Percentiles rank a stretch among this genome's conserved stretches.
phyloP scores from a whole-genome alignment of 2,113 vertebrate species.

The Xenopus borealis region DNA sequence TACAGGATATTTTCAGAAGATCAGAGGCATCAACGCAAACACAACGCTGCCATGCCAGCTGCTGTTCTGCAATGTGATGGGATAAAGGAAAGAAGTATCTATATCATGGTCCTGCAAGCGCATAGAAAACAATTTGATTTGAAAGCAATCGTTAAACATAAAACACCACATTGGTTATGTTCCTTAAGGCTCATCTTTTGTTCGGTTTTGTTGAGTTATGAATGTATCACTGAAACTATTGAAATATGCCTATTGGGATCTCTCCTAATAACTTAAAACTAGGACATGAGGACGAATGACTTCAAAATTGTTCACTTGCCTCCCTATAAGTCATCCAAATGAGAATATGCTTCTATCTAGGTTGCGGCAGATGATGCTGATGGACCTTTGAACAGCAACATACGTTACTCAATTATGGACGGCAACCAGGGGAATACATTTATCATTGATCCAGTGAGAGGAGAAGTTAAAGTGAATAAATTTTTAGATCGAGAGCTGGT shows the following conservation, averaged over 20 bases:
- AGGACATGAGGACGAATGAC: conserved; percentile 15
- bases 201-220: conserved; percentile 23
- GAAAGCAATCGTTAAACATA: conserved; percentile 18
- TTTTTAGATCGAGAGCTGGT: conserved; percentile 91
- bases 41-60: not conserved
- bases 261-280: conserved; percentile 44
- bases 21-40: too few relatives aligned
- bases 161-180: not conserved
- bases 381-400: conserved; percentile 78
- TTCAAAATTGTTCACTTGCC: not conserved
- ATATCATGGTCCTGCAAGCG: not conserved
- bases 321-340: conserved; percentile 32
- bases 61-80: not conserved
- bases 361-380: conserved; percentile 90
- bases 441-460: conserved; percentile 79
- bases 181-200: conserved; percentile 33
- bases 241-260: conserved; percentile 42
- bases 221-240: conserved; percentile 34
- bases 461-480: conserved; percentile 87
- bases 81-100: too few relatives aligned
- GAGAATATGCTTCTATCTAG: conserved; percentile 59
- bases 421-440: conserved; percentile 93
- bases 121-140: conserved; percentile 16
- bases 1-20: too few relatives aligned
- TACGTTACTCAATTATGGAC: conserved; percentile 82